Evolutionary conservation across 2,113 vertebrate species (phyloP), one percentile per base, ranked within the genome.

Genomic region (Chauna torquata): DNA sequence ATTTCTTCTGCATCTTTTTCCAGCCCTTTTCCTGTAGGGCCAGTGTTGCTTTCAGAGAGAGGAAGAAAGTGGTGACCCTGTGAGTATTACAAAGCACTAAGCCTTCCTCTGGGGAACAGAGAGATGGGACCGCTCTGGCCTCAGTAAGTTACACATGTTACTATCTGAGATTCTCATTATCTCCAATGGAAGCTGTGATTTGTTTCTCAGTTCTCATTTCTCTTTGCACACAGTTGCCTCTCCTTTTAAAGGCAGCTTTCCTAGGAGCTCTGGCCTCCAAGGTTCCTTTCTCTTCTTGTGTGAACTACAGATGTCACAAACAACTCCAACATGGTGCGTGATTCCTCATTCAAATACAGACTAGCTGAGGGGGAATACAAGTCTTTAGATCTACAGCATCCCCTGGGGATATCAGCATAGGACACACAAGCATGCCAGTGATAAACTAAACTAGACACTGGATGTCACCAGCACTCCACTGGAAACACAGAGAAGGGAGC

Each of bases 291-390:
- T 90, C 82, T 92, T 70, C 91, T 86, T 74, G 69, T 85, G 78
- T 86, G 88, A 96, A 96, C 96, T 97, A 88, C 79, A 90, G 83
- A 91, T 91, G 90, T 94, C 77, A 94, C 91, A 96, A 92, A 59
- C 90, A 86, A 82, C 83, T 89, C 57, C 4, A 45, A 86, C 83
- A 88, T 47, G 47, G 70, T 85, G 32, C 83, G 68, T 75, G 92
- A 89, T 75, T 96, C 75, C 50, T 97, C 75, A 94, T 97, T 93
- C 88, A 97, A 90, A 94, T 97, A 88, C 92, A 94, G 91, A 88
- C 55, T 91, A 96, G 82, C 45, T 79, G 82, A 96, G 61, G 52
- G 85, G 90, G 57, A 88, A 92, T 88, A 83, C 85, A 93, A 90
- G 49, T 72, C 61, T 50, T 92, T 59, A 88, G 80, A 94, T 87